A percentile compares a stretch with the other conserved stretches of the same genome.
Conservation (phyloP, 2,888 invertebrate species). For the Electrophaes corylata region DNA sequence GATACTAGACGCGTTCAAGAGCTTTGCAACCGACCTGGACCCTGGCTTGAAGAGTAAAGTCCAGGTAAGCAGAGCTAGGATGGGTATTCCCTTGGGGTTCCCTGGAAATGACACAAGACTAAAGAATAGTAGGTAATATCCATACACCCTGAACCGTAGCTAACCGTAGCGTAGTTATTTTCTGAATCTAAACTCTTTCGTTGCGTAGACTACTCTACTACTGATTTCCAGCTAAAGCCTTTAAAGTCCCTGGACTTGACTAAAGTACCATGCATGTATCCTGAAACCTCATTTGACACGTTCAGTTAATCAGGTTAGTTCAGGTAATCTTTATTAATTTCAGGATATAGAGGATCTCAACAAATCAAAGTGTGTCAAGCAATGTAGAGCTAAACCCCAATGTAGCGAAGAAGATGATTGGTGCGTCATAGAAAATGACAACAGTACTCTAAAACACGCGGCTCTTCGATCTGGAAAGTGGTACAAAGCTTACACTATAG, state of each 20-base stretch:
- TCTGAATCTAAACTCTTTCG: too few species aligned
- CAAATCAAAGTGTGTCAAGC: conserved; percentile 54
- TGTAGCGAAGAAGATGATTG: conserved; percentile 57
- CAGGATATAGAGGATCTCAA: conserved; percentile 78
- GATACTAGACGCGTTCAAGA: conserved; percentile 91
- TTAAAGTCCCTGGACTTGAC: too few species aligned
- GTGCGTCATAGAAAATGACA: conserved; percentile 57
- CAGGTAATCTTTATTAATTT: background rate
- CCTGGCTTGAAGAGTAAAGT: conserved; percentile 64
- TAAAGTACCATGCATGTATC: too few species aligned
- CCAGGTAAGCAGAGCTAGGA: conserved; percentile 3
- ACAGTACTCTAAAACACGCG: conserved; percentile 55
- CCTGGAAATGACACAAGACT: too few species aligned
- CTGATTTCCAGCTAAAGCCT: too few species aligned
- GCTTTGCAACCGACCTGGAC: conserved; percentile 86
- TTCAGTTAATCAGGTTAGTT: too few species aligned
- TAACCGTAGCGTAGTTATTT: too few species aligned
- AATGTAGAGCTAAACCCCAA: conserved; percentile 45
- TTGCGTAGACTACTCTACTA: too few species aligned
- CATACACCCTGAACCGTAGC: too few species aligned
- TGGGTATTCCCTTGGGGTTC: too few species aligned
- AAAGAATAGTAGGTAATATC: too few species aligned
- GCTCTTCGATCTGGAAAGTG: conserved; percentile 71
- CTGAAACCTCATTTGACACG: too few species aligned
- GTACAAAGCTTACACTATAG: conserved; percentile 82